These are phyloP conservation scores for Ennomos quercinarius DNA, from an alignment of 2,888 invertebrate genomes.

Conservation along the genomic window DNA sequence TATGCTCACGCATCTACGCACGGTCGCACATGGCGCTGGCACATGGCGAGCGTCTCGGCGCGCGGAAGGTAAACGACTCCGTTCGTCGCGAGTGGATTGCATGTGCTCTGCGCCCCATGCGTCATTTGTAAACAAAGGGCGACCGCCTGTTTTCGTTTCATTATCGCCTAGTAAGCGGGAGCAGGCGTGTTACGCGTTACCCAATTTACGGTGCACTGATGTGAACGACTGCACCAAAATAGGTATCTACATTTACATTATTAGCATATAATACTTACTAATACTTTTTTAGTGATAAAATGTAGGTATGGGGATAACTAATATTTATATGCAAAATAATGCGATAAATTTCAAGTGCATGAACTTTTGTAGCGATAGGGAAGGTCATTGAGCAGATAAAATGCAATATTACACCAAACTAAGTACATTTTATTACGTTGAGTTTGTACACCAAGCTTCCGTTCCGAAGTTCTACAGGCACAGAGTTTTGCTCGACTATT, in stretches of 20 bases:
- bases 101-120: conserved; percentile 75
- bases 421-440: conserved; percentile 6
- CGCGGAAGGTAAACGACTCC: conserved; percentile 84
- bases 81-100: conserved; percentile 76
- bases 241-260: conserved; percentile 3
- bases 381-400: conserved; percentile 30
- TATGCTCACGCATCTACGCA: conserved; percentile 80
- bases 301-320: too few relatives aligned
- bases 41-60: conserved; percentile 79
- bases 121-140: conserved; percentile 84
- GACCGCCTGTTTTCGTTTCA: conserved; percentile 72
- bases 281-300: too few relatives aligned
- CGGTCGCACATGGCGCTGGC: conserved; percentile 28
- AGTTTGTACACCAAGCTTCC: conserved; percentile 9
- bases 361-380: conserved; percentile 46
- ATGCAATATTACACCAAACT: conserved; percentile 13
- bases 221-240: conserved; percentile 32
- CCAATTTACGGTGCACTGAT: conserved; percentile 42
- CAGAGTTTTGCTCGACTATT: conserved; percentile 19
- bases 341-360: conserved; percentile 52
- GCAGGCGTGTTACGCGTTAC: conserved; percentile 47
- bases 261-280: too few relatives aligned
- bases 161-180: conserved; percentile 55
- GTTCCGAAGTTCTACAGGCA: conserved; percentile 21
- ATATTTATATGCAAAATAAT: conserved; percentile 18